phyloP scores from a whole-genome alignment of 2,888 invertebrate species.

The Antitype chi region DNA sequence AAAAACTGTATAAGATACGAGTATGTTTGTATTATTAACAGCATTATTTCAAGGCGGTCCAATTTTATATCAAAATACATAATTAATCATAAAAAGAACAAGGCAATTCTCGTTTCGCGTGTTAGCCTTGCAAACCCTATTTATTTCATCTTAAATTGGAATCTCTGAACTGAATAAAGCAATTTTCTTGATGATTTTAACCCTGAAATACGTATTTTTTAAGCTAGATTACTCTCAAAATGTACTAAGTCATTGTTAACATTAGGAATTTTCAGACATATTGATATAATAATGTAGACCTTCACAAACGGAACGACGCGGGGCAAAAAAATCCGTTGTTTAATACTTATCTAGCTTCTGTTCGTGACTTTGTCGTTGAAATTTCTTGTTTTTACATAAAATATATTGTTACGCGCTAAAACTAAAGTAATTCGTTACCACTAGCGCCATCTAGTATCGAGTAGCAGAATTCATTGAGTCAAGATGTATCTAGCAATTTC shows the following conservation, averaged over 20 bases:
- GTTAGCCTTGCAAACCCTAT: constrained; percentile 38
- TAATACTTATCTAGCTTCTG: background rate
- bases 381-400: background rate
- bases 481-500: too few species aligned
- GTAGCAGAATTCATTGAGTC: too few species aligned
- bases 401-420: too few species aligned
- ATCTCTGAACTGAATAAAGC: constrained; percentile 43
- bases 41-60: background rate
- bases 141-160: constrained; percentile 53
- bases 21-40: background rate
- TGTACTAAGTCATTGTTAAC: constrained; percentile 11
- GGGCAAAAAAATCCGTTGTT: constrained; percentile 28
- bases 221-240: constrained; percentile 14
- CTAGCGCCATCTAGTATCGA: too few species aligned
- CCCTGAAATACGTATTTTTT: constrained; percentile 31
- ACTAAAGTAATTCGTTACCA: too few species aligned
- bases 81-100: constrained; percentile 16
- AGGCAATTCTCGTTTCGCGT: constrained; percentile 42
- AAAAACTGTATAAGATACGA: background rate
- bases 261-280: constrained; percentile 11
- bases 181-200: constrained; percentile 51
- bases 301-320: constrained; percentile 1
- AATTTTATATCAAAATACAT: constrained; percentile 5
- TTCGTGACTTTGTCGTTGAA: background rate
- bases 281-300: background rate